These are phyloP conservation scores for Sandelia bainsii DNA, from an alignment of 2,797 vertebrate species.

Conservation along the genomic window DNA sequence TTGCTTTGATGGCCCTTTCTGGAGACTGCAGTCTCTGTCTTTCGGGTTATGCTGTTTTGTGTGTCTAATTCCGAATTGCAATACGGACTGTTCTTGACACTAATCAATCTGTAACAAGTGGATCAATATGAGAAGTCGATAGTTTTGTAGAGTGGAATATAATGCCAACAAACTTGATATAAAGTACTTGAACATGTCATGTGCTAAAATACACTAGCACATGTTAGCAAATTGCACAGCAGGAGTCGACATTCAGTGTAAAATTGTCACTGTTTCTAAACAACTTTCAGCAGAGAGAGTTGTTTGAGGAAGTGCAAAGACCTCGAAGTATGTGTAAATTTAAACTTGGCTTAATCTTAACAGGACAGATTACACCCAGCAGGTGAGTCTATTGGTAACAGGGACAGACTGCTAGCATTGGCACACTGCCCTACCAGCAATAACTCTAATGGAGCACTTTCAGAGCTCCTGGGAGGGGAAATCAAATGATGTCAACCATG, in stretches of 20 bases:
- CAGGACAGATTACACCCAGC: conserved; percentile 76
- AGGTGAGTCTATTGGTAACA: conserved; percentile 75
- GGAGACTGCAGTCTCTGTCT: conserved; percentile 36
- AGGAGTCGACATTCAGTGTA: neutral
- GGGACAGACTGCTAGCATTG: conserved; percentile 69
- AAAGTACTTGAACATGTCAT: neutral
- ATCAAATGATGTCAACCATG: conserved; percentile 79
- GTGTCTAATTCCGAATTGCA: no score
- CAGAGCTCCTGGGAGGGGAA: conserved; percentile 75
- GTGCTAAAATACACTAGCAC: neutral
- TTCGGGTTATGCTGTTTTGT: conserved; percentile 56
- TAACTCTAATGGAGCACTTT: conserved; percentile 81
- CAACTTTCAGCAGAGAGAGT: conserved; percentile 9
- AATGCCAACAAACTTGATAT: neutral
- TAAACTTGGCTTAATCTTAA: conserved; percentile 66
- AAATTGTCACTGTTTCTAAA: neutral
- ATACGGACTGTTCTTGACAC: no score
- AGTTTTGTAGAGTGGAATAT: no score
- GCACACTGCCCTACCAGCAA: conserved; percentile 66
- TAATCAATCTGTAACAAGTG: neutral
- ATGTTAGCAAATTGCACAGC: neutral
- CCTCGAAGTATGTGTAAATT: conserved; percentile 52
- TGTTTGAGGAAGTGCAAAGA: conserved; percentile 22
- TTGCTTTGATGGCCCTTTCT: conserved; percentile 57
- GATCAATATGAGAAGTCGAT: neutral